A percentile compares a stretch with the other conserved stretches of the same genome.
Conservation (phyloP, 1,140 invertebrate species). For the Dufourea novaeangliae region DNA sequence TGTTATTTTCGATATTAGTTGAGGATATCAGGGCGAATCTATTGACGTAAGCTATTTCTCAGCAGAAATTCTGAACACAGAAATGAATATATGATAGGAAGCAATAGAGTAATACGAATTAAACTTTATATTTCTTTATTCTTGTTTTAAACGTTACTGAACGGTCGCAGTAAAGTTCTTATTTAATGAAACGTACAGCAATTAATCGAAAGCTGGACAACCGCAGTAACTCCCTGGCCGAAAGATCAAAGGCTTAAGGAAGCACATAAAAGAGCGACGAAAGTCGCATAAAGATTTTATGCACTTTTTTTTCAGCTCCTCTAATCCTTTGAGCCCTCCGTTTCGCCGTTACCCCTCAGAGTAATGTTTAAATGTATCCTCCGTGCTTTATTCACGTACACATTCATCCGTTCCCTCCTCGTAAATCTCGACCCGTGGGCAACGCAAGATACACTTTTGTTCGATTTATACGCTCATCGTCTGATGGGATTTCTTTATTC, state of each 20-base stretch:
- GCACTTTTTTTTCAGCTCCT: background rate
- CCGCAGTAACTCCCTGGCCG: background rate
- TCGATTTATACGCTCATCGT: background rate
- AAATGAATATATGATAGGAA: too few relatives aligned
- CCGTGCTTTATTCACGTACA: background rate
- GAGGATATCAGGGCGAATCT: too few relatives aligned
- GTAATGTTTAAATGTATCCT: background rate
- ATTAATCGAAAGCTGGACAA: slow-evolving; percentile 18
- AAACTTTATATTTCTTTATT: too few relatives aligned
- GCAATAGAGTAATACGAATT: background rate
- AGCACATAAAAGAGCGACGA: background rate
- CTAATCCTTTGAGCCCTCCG: slow-evolving; percentile 16
- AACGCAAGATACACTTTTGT: background rate
- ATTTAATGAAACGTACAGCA: background rate
- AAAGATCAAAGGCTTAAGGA: slow-evolving; percentile 9
- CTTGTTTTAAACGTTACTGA: background rate
- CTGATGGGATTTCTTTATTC: background rate
- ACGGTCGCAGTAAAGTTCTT: too few relatives aligned
- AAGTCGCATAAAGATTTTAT: slow-evolving; percentile 24
- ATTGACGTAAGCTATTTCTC: too few relatives aligned
- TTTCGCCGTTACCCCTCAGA: background rate
- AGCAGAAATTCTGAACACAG: too few relatives aligned
- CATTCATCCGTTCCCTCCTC: background rate
- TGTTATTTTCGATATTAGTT: too few relatives aligned
- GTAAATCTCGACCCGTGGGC: background rate